A percentile compares a stretch with the other conserved stretches of the same genome.
Evolutionary conservation across 1,140 invertebrate species (phyloP).

Genomic region (Agrilus planipennis): DNA sequence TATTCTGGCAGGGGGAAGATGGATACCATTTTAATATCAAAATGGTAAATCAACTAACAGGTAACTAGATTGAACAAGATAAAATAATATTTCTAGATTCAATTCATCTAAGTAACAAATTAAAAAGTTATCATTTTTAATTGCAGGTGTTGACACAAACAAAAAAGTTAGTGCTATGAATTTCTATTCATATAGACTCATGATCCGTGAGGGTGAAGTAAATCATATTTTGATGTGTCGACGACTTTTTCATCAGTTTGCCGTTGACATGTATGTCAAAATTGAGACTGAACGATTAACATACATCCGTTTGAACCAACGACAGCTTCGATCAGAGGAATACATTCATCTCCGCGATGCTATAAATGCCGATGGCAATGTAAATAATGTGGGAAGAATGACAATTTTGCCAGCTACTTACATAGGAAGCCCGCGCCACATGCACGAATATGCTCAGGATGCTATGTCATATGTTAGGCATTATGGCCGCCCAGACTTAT

Average conservation of each 20-base stretch:
- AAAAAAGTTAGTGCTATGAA: constrained; percentile 29
- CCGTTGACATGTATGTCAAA: constrained; percentile 39
- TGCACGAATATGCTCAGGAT: constrained; percentile 36
- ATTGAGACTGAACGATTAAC: constrained; percentile 36
- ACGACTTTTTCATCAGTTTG: constrained; percentile 32
- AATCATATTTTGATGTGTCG: constrained; percentile 27
- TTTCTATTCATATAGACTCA: constrained; percentile 32
- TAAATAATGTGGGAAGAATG: constrained; percentile 15
- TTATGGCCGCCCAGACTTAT: constrained; percentile 31
- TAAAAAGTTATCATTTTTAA: too few species aligned
- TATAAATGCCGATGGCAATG: constrained; percentile 14
- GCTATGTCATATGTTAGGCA: constrained; percentile 32
- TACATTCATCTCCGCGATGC: constrained; percentile 26
- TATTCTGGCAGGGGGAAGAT: constrained; percentile 38
- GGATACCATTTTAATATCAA: constrained; percentile 35
- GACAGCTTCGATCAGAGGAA: constrained; percentile 30
- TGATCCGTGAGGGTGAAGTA: constrained; percentile 26
- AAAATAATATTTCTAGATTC: constrained; percentile 5
- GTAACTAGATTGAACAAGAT: constrained; percentile 3
- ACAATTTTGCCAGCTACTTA: constrained; percentile 36
- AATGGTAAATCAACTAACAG: constrained; percentile 23
- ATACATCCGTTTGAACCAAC: constrained; percentile 35
- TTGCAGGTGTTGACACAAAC: constrained; percentile 22
- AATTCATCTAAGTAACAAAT: constrained; percentile 3
- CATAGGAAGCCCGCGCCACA: constrained; percentile 33